Evolutionary conservation across 2,888 invertebrate genomes (phyloP), one percentile per base, ranked within the genome.

Genomic region (Pollenia labialis): DNA sequence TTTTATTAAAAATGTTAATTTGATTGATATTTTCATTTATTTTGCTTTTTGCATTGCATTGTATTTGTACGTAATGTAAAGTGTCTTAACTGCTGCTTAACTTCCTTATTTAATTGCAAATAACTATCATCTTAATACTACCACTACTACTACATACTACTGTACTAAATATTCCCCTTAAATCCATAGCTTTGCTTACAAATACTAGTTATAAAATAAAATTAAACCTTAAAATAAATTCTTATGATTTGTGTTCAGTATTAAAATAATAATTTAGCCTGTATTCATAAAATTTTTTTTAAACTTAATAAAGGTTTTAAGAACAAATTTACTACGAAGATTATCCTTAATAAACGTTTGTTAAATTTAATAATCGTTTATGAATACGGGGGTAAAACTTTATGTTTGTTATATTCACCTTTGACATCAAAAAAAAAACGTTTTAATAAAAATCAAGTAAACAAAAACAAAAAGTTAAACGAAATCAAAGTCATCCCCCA

Each of bases 401-500:
- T 32, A 11, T 81, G 69, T 69, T 69, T 72, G 58, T 72, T 77
- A 72, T 46, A 64, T 44, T 81, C 58, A 74, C 75, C 52, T 68
- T 12, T 18, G 60, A 56, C 60, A 69, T 40, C n/a, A 58, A 42
- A 74, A 42, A 62, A 50, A 54, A 56, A 46, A 62, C 60, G 32
- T 58, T 72, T 58, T 10, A 69, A 32, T 46, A 23, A 32, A 58
- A 16, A 60, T 56, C 16, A 80, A 85, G 66, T 79, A 72, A 79
- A 64, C 32, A 79, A 80, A 16, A 74, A 56, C 23, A 18, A 54
- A 18, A 54, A 54, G 16, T 52, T 75, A 54, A 81, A 81, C 23
- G n/a, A 69, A 82, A 54, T 50, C 32, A 76, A 60, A 48, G 64
- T 76, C 82, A 82, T 83, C 85, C 82, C 79, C 85, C 76, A 82